phyloP scores from a whole-genome alignment of 1,140 invertebrate genomes.

The Drosophila bipectinata region DNA sequence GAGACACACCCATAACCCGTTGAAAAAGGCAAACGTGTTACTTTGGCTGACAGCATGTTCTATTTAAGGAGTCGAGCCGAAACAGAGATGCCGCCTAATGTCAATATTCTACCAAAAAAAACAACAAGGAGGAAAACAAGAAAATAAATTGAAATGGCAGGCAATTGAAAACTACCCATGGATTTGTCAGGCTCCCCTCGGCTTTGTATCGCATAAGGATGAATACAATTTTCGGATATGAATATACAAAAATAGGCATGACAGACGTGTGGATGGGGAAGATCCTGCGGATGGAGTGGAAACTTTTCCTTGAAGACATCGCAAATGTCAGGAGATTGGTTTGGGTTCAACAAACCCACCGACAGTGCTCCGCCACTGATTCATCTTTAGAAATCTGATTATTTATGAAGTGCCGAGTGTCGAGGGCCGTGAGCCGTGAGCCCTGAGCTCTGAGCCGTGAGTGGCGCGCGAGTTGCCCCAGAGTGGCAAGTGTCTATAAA shows the following conservation, averaged over 20 bases:
- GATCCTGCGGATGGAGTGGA: not conserved
- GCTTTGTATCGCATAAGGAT: slow-evolving; percentile 26
- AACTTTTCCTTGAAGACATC: slow-evolving; percentile 24
- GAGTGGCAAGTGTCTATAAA: slow-evolving; percentile 63
- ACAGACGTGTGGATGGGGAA: not conserved
- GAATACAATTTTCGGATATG: slow-evolving; percentile 30
- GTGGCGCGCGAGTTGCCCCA: slow-evolving; percentile 6
- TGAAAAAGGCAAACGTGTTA: slow-evolving; percentile 13
- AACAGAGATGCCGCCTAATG: slow-evolving; percentile 29
- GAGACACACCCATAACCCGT: slow-evolving; percentile 9
- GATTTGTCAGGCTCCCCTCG: slow-evolving; percentile 30
- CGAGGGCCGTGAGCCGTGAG: not conserved
- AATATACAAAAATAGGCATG: slow-evolving; percentile 22
- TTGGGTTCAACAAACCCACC: slow-evolving; percentile 41
- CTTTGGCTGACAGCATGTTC: slow-evolving; percentile 32
- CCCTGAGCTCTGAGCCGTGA: not conserved
- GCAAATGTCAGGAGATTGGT: slow-evolving; percentile 31
- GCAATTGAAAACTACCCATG: slow-evolving; percentile 55
- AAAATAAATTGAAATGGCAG: slow-evolving; percentile 53
- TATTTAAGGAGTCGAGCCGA: slow-evolving; percentile 30
- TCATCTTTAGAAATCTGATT: slow-evolving; percentile 46
- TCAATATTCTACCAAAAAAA: slow-evolving; percentile 16
- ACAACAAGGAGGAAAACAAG: slow-evolving; percentile 25
- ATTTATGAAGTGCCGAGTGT: slow-evolving; percentile 40
- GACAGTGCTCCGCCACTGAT: slow-evolving; percentile 9